Evolutionary conservation across 2,797 vertebrate species (phyloP), one percentile per base, ranked within the genome.

Genomic region (Myiotriccus ornatus): DNA sequence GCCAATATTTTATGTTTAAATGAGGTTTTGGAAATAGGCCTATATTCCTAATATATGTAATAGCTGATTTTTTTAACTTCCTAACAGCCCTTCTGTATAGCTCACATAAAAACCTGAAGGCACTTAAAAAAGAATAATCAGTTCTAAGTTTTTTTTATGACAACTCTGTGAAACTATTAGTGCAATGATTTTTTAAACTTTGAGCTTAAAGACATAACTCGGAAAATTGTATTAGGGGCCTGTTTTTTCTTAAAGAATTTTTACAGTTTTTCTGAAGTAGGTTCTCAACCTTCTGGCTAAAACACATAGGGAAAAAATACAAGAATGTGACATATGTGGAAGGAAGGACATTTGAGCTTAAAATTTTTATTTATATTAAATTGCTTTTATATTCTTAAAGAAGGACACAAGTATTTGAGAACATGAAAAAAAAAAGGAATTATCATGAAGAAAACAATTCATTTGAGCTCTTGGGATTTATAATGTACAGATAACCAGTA

Each of bases 131-230:
- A 84, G 35, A 88, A 53, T 60, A 70, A 84, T 39, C 8, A 37
- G 12, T 81, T 85, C 41, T 35, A 57, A 52, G 30, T 12, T 43
- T 74, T 43, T 55, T 88, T 94, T 60, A 41, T 68, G 12, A 53
- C 28, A 69, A 43, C 9, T 3, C 5, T 27, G 15, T 81, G 60
- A 71, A 94, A 75, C 21, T 78, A 9, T 49, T 81, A 65, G 28
- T 32, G 28, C n/a, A 75, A 24, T 43, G 65, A 81, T 74, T 67
- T 90, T 25, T 90, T 89, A 76, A 79, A 69, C 30, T 62, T 81
- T 41, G 41, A 80, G 25, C 28, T 86, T 76, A 44, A 82, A 69
- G 53, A 32, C 27, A 14, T 86, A 84, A 76, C 9, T n/a, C 0
- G 1, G 59, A 79, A 90, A 78, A 92, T 27, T 4, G 10, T 50